Conservation (phyloP, 2,888 invertebrate species). For the Hydrotaea diabolus region DNA sequence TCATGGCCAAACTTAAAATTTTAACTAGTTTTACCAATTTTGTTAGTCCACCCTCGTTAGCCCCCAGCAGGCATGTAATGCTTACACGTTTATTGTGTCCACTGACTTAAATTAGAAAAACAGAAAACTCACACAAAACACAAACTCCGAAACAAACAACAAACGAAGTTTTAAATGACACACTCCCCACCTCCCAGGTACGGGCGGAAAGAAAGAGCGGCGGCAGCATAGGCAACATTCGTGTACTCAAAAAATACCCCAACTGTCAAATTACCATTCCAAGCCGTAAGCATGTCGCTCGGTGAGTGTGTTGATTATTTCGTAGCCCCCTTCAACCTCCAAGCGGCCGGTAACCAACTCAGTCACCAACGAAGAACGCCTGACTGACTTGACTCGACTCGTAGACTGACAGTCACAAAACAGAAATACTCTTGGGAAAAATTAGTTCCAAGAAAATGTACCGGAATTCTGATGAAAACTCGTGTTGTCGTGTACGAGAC, state of each 20-base stretch:
- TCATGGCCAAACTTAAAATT: too few species aligned
- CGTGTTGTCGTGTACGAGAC: slow-evolving; percentile 66
- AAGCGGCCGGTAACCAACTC: neutral
- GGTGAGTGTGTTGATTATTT: neutral
- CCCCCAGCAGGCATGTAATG: neutral
- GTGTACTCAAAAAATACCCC: slow-evolving; percentile 32
- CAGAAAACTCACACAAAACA: neutral
- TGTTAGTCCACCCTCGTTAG: neutral
- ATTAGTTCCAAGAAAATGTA: slow-evolving; percentile 78
- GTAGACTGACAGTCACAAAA: slow-evolving; percentile 15
- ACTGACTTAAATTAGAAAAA: slow-evolving; percentile 7
- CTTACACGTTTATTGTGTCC: slow-evolving; percentile 37
- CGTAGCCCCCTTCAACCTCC: neutral
- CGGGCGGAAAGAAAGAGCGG: neutral
- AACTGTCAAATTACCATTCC: slow-evolving; percentile 39
- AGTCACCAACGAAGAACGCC: neutral
- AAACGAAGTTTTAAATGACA: slow-evolving; percentile 27
- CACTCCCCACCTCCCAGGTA: neutral
- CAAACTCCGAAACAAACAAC: slow-evolving; percentile 8
- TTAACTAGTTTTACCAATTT: too few species aligned
- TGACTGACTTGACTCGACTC: slow-evolving; percentile 15
- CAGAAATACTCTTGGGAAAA: slow-evolving; percentile 74
- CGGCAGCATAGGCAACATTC: neutral
- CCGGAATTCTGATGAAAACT: slow-evolving; percentile 78
- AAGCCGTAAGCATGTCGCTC: slow-evolving; percentile 4